phyloP scores from a whole-genome alignment of 2,797 vertebrate species.

The Discoglossus pictus region DNA sequence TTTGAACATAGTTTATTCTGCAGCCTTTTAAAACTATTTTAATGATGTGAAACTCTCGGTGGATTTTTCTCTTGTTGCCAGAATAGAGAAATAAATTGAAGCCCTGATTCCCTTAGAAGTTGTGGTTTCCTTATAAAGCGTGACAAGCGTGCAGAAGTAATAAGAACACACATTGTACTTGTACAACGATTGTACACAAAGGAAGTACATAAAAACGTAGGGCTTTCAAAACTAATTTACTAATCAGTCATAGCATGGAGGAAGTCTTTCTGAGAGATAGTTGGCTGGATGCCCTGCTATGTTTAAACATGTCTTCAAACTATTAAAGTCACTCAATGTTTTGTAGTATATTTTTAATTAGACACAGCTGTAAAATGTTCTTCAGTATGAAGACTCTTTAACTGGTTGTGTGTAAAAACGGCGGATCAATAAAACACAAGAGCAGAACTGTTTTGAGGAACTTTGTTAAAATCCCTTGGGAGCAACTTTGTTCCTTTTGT shows the following conservation, averaged over 20 bases:
- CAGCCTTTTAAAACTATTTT: neutral
- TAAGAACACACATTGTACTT: conserved; percentile 47
- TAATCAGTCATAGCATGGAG: conserved; percentile 27
- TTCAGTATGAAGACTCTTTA: too few species aligned
- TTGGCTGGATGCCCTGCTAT: conserved; percentile 36
- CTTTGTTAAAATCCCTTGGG: too few species aligned
- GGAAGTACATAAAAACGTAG: conserved; percentile 41
- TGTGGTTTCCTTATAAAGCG: conserved; percentile 31
- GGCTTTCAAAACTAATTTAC: conserved; percentile 41
- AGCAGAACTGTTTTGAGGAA: too few species aligned
- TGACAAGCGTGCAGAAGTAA: conserved; percentile 46
- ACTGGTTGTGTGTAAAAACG: too few species aligned
- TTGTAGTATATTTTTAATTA: conserved; percentile 17
- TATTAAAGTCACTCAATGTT: conserved; percentile 20
- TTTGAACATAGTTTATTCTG: too few species aligned
- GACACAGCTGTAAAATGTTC: neutral
- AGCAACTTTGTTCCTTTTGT: too few species aligned
- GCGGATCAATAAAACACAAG: too few species aligned
- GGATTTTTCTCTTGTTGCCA: conserved; percentile 23
- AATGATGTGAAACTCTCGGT: neutral
- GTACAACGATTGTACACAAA: conserved; percentile 41
- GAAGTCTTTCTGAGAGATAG: conserved; percentile 38
- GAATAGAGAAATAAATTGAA: conserved; percentile 29
- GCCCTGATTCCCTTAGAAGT: conserved; percentile 28
- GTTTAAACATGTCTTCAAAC: conserved; percentile 17